Base-by-base conservation (phyloP, 2,888 invertebrate genomes). In the Nephrocerus scutellatus region DNA sequence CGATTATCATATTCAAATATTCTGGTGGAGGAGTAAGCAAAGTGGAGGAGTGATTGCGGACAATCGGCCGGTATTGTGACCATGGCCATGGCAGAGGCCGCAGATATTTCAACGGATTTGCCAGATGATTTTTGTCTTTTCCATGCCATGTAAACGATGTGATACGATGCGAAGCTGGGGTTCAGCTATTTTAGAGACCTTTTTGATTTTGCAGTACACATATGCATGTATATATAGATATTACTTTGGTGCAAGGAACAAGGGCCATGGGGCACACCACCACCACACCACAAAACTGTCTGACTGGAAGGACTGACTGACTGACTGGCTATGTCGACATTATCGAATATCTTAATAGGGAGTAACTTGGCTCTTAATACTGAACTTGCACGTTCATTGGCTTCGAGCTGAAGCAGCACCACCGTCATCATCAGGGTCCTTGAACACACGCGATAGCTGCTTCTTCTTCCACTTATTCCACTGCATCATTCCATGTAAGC, bases 1-100 rank as follows among this genome's bases (percentile, higher is more conserved):
- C 43, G 54, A 54, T 54, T 54, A 54, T 53, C 52, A 54, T 53
- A 54, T 54, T 52, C 49, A 51, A 52, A 53, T 53, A 42, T 44
- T 41, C 38, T 44, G 33, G 42, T 22, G 40, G 35, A 44, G 46
- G 22, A 20, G n/a, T n/a, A 30, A 36, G 41, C 40, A 32, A 15
- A 36, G 36, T 39, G 28, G 37, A 9, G 36, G 38, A 29, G 23
- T 28, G 22, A 24, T 12, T 25, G 9, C 32, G 7, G 19, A 29
- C 24, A n/a, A 22, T 10, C 35, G 39, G 43, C 35, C 39, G 36
- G 37, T 34, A 33, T 36, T 26, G 16, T 36, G 46, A 16, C 32
- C 31, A 29, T 8, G 23, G n/a, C 7, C 8, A 21, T 9, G 31
- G 15, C 20, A 5, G 23, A 14, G 20, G 14, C 18, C 18, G 9